Base-by-base conservation (phyloP, 1,140 invertebrate genomes). In the Palaemon carinicauda region DNA sequence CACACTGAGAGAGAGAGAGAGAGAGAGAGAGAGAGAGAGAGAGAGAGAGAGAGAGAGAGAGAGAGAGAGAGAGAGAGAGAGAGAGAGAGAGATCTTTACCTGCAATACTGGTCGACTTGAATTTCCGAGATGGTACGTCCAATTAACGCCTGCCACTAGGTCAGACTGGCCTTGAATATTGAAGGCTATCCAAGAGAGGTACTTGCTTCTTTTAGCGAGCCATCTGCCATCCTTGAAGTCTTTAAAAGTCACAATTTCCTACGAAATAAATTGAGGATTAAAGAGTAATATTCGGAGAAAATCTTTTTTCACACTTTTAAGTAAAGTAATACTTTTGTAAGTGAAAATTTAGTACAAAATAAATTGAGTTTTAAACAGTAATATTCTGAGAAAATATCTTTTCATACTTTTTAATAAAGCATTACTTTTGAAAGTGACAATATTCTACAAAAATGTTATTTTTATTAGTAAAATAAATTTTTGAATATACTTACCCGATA, bases 191-290 rank as follows among this genome's bases (percentile, higher is more conserved):
- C 84, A 86, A 14, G 77, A 60, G 7, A 73, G 31, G 56, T 86
- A 86, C n/a, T 24, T 80, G 50, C 24, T 54, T 17, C 84, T 56
- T 29, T 80, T 80, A 15, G 24, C 31, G 27, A 86, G 69, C 84
- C 84, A 86, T 21, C 84, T 24, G 29, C 84, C 84, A 86, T 86
- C 80, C 9, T 51, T 77, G 77, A 77, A 86, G 19, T 86, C 84
- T 17, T 52, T 21, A 33, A 60, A 60, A 73, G 80, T 50, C 19
- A 86, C 31, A 74, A 77, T 80, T 19, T 80, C 52, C 84, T 86
- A 69, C 7, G 19, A 9, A n/a, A 73, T 41, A 2, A 41, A 41
- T n/a, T n/a, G n/a, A 15, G n/a, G 4, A n/a, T n/a, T 27, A 27
- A 0, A 15, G n/a, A n/a, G 21, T 21, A 21, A 60, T 4, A 69